Base-by-base conservation (phyloP, 2,797 vertebrate genomes). In the Microctenopoma lineatum region DNA sequence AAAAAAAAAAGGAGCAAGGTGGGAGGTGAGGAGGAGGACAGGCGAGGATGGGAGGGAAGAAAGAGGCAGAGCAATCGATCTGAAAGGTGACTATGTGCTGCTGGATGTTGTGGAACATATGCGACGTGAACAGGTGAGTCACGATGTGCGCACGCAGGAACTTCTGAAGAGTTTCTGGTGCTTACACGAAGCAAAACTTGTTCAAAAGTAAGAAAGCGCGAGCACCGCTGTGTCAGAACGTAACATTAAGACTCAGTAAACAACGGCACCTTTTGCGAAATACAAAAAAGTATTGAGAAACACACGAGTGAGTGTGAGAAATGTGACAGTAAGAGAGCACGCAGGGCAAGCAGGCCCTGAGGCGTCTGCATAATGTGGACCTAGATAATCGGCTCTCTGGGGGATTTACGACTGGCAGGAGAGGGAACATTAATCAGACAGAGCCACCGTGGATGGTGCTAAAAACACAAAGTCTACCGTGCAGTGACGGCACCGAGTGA, bases 21-120 rank as follows among this genome's bases (percentile, higher is more conserved):
- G 68, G 79, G 73, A 77, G 83, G 68, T 39, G 62, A 84, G 80
- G 68, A 47, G 74, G 82, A 84, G 72, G 76, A 79, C 7, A 41
- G 59, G 65, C 47, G 36, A 72, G 46, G 65, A 73, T 70, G 58
- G 63, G 79, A 81, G 39, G 70, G 60, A 66, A 77, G 70, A 79
- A 66, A 73, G 73, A 48, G 11, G 59, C 16, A 54, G 56, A 15
- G 64, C 52, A 72, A 89, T 89, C 82, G 70, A 86, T 89, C 82
- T 86, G 69, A 72, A 55, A 41, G 38, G 70, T 41, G 83, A 76
- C 76, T 62, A 70, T 38, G 73, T 55, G 70, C 63, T 52, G 55
- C 83, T 70, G 67, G 48, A 69, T 73, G 69, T 62, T 6, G 3
- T 56, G 56, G 46, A 39, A 57, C 64, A 78, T 61, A 75, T 70